phyloP scores from a whole-genome alignment of 2,113 vertebrate species.

The Probosciger aterrimus region DNA sequence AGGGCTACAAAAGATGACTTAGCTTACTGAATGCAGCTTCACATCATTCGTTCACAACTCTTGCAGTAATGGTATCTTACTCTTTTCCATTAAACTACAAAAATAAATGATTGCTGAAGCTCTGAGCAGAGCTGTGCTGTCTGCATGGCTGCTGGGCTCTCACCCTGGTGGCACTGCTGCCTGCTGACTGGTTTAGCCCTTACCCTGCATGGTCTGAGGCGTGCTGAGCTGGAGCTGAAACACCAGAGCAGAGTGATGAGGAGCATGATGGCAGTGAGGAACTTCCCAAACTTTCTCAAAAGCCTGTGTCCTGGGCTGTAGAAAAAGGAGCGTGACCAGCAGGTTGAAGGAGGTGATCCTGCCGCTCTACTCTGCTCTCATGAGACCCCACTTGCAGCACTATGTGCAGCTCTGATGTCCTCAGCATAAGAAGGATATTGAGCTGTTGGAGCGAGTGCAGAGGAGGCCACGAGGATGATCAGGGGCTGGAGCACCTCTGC shows the following conservation, averaged over 20 bases:
- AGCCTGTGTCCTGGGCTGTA: not conserved
- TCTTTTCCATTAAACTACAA: not conserved
- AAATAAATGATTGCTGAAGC: not conserved
- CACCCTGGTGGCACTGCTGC: not conserved
- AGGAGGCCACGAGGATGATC: not conserved
- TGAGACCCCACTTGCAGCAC: not conserved
- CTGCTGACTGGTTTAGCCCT: not conserved
- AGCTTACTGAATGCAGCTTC: not conserved
- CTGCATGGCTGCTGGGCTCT: not conserved
- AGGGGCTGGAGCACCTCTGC: not conserved
- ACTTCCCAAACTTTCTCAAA: not conserved
- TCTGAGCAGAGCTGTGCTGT: not conserved
- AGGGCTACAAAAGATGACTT: not conserved
- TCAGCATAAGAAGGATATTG: not conserved
- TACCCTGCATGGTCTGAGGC: not conserved
- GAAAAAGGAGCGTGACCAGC: not conserved
- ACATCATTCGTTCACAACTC: fast-evolving
- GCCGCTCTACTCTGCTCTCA: not conserved
- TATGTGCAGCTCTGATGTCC: not conserved
- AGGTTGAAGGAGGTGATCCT: not conserved
- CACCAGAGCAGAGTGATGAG: not conserved
- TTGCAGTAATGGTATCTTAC: not conserved
- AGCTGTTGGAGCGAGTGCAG: not conserved
- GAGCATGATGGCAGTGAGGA: not conserved
- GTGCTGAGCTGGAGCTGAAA: not conserved